Evolutionary conservation across 2,797 vertebrate species (phyloP).

Genomic region (Gambelia wislizenii): DNA sequence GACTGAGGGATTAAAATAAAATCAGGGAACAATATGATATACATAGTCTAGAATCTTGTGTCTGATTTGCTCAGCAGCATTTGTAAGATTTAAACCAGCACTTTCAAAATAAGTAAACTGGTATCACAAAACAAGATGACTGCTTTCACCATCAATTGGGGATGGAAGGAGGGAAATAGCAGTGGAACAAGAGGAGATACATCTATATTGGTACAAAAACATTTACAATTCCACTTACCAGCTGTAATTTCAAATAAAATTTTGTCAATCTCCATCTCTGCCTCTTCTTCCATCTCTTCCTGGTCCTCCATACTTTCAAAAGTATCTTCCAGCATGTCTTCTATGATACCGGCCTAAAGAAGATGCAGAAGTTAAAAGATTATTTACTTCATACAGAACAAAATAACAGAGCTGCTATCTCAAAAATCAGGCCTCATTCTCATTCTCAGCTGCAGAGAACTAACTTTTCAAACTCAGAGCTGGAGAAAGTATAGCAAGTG

Average conservation of each 20-base stretch:
- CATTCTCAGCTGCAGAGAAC: not conserved
- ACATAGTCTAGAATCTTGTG: too few species aligned
- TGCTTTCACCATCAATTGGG: not conserved
- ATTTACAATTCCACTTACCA: conserved; percentile 78
- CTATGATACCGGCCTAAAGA: conserved; percentile 91
- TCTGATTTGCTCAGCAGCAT: not conserved
- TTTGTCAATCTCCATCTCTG: conserved; percentile 94
- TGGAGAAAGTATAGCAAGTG: not conserved
- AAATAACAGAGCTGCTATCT: rapidly evolving
- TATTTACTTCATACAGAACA: not conserved
- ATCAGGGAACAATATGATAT: not conserved
- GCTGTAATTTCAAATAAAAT: conserved; percentile 98
- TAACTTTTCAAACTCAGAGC: not conserved
- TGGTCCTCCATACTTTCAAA: conserved; percentile 96
- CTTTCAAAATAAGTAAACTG: not conserved
- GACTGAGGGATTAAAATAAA: not conserved
- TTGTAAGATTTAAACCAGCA: not conserved
- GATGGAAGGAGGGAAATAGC: not conserved
- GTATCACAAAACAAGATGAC: not conserved
- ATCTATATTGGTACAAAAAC: not conserved
- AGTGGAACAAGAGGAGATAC: not conserved
- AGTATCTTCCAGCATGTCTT: conserved; percentile 98
- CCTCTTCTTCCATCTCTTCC: conserved; percentile 97
- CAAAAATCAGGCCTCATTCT: not conserved
- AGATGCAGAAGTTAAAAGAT: not conserved